Conservation (phyloP, 2,888 invertebrate species). For the Papilio gigon region DNA sequence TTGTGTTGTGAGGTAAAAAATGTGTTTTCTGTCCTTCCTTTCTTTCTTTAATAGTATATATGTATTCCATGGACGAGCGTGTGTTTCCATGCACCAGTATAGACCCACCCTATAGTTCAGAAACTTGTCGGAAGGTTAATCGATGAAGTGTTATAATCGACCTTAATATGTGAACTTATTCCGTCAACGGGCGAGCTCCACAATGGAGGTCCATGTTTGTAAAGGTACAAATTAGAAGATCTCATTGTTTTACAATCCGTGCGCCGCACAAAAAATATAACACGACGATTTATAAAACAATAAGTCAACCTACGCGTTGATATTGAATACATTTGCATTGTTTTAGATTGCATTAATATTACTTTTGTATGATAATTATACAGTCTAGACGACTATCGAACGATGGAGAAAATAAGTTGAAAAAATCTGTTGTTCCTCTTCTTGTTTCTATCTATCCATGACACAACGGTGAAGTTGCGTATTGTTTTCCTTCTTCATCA, state of each 20-base stretch:
- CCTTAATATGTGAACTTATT: conserved; percentile 57
- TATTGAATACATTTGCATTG: background rate
- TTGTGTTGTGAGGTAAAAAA: too few relatives aligned
- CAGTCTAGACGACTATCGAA: too few relatives aligned
- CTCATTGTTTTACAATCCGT: background rate
- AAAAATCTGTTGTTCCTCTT: too few relatives aligned
- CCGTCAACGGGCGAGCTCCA: conserved; percentile 37
- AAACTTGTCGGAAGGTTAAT: conserved; percentile 54
- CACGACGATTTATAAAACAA: background rate
- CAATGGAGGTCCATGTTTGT: conserved; percentile 35
- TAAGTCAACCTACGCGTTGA: background rate
- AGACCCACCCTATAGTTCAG: conserved; percentile 6
- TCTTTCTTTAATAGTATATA: too few relatives aligned
- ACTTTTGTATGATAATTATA: too few relatives aligned
- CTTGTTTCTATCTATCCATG: too few relatives aligned
- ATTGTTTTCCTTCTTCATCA: too few relatives aligned
- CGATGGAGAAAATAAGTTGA: too few relatives aligned
- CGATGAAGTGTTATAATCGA: conserved; percentile 54
- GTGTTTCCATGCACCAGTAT: conserved; percentile 3
- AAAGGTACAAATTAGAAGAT: conserved; percentile 24
- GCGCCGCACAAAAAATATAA: background rate
- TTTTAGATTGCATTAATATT: background rate
- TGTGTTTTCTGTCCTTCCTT: too few relatives aligned
- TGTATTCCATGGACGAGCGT: background rate
- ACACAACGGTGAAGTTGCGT: background rate